Evolutionary conservation across 1,140 invertebrate genomes (phyloP).

Genomic region (Chironomus tepperi): DNA sequence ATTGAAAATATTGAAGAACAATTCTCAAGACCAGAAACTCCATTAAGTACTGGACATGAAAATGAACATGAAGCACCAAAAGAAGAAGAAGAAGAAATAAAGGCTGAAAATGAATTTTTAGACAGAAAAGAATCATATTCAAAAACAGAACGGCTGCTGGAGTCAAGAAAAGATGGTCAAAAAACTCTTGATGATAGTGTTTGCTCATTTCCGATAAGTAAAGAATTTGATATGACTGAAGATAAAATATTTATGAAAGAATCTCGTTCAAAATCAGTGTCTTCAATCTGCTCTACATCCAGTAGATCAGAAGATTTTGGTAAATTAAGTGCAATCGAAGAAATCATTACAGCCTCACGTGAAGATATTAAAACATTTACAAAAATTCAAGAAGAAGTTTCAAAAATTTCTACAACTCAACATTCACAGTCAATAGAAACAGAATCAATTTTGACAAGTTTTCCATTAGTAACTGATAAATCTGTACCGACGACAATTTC

Average conservation of each 20-base stretch:
- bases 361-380: background rate
- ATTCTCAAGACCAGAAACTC: background rate
- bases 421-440: slow-evolving; percentile 28
- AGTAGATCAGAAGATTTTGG: background rate
- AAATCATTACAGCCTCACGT: background rate
- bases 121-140: slow-evolving; percentile 20
- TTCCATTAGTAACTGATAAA: background rate
- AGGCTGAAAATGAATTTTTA: slow-evolving; percentile 20
- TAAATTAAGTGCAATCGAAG: slow-evolving; percentile 15
- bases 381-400: slow-evolving; percentile 38
- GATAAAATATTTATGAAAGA: slow-evolving; percentile 33
- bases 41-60: slow-evolving; percentile 17
- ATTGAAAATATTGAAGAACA: background rate
- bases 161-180: slow-evolving; percentile 33
- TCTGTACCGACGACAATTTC: no score
- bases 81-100: background rate
- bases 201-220: background rate
- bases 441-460: background rate
- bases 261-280: slow-evolving; percentile 37
- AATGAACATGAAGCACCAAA: background rate
- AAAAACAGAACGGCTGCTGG: background rate
- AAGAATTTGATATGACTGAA: slow-evolving; percentile 29
- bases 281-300: slow-evolving; percentile 29
- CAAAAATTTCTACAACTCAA: slow-evolving; percentile 31
- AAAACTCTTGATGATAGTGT: background rate